phyloP scores from a whole-genome alignment of 2,113 vertebrate species.

The Sclerurus mexicanus region DNA sequence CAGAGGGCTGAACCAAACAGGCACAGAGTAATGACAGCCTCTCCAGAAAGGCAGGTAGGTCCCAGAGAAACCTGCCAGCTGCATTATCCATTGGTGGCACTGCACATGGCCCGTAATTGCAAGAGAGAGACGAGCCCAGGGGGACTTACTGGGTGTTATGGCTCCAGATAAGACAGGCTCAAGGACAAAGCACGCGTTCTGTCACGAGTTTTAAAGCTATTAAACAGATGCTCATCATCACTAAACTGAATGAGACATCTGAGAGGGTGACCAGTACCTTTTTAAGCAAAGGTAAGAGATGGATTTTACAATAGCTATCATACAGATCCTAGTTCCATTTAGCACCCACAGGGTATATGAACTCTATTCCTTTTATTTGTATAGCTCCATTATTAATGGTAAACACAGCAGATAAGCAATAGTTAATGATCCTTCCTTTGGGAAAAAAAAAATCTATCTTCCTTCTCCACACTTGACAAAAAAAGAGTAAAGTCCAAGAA shows the following conservation, averaged over 20 bases:
- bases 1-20: background rate
- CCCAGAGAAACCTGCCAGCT: background rate
- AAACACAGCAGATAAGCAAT: background rate
- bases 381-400: background rate
- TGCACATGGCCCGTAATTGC: fast-evolving
- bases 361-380: background rate
- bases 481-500: background rate
- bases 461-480: background rate
- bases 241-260: background rate
- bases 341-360: background rate
- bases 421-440: background rate
- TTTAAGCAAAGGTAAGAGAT: background rate
- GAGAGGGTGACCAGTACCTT: background rate
- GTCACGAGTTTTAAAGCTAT: background rate
- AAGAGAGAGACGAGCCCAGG: background rate
- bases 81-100: too few species aligned
- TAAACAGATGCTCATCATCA: background rate
- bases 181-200: background rate
- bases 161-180: background rate
- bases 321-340: background rate
- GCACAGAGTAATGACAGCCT: background rate
- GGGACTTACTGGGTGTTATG: background rate
- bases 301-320: background rate
- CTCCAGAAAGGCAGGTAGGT: background rate
- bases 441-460: background rate